A percentile compares a stretch with the other conserved stretches of the same genome.
These are phyloP conservation scores for Nebria brevicollis DNA, from an alignment of 2,888 invertebrate species.

Conservation along the genomic window DNA sequence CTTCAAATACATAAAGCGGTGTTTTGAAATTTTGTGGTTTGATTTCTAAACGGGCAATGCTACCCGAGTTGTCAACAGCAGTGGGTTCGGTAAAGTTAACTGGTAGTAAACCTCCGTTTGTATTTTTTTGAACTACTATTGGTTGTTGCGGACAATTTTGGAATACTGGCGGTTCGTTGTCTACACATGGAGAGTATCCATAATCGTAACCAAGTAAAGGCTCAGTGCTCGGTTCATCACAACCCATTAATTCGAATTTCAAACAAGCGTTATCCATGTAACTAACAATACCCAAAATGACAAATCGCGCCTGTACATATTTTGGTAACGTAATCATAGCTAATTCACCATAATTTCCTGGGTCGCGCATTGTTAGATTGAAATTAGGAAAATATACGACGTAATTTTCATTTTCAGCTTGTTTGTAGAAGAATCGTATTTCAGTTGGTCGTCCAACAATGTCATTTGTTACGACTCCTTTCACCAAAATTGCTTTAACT, in stretches of 20 bases:
- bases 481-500: conserved; percentile 91
- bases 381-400: conserved; percentile 98
- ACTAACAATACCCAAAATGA: conserved; percentile 90
- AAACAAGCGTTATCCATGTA: conserved; percentile 97
- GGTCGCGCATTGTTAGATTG: conserved; percentile 92
- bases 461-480: conserved; percentile 94
- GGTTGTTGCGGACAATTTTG: conserved; percentile 96
- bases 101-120: conserved; percentile 87
- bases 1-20: conserved; percentile 87
- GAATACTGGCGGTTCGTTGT: conserved; percentile 96
- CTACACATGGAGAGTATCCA: conserved; percentile 94
- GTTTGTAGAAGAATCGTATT: conserved; percentile 96
- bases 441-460: conserved; percentile 96
- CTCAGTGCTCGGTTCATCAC: conserved; percentile 85
- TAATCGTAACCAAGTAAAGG: conserved; percentile 92
- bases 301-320: conserved; percentile 92
- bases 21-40: conserved; percentile 92
- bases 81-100: conserved; percentile 94
- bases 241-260: conserved; percentile 96
- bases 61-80: conserved; percentile 95
- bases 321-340: conserved; percentile 96
- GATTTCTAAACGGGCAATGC: conserved; percentile 91
- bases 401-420: conserved; percentile 92
- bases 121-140: conserved; percentile 87
- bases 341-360: conserved; percentile 96